Percentiles rank a stretch among this genome's conserved stretches.
Conservation (phyloP, 2,113 vertebrate species). For the Malurus melanocephalus region DNA sequence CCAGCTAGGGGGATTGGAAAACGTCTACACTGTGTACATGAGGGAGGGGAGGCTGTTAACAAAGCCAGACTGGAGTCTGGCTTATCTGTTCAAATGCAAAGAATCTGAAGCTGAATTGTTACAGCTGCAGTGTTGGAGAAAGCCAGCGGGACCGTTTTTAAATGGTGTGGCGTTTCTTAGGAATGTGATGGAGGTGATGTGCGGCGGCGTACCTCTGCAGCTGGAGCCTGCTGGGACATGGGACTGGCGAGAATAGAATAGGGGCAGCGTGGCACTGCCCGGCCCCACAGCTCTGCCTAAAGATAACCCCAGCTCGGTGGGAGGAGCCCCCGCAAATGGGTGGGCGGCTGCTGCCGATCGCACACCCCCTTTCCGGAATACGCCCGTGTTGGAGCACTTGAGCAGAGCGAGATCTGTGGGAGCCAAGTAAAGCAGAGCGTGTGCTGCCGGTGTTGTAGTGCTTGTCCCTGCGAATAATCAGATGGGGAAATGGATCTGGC, state of each 20-base stretch:
- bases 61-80: background rate
- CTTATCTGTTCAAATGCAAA: background rate
- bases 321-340: background rate
- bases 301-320: rapidly evolving
- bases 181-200: rapidly evolving
- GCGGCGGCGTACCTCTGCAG: rapidly evolving
- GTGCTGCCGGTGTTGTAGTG: rapidly evolving
- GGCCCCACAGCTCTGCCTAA: rapidly evolving
- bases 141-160: background rate
- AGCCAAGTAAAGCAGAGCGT: rapidly evolving
- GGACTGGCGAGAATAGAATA: background rate
- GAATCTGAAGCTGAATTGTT: background rate
- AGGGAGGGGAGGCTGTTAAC: background rate
- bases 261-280: background rate
- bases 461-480: background rate
- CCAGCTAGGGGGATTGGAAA: background rate
- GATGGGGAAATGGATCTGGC: rapidly evolving
- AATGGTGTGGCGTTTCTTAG: background rate
- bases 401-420: background rate
- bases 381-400: background rate
- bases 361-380: background rate
- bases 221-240: rapidly evolving
- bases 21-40: rapidly evolving
- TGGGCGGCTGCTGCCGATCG: rapidly evolving
- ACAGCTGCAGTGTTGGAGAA: background rate